Percentiles rank a stretch among this genome's conserved stretches.
Conservation (phyloP, 2,113 vertebrate species). For the Paramormyrops kingsleyae region DNA sequence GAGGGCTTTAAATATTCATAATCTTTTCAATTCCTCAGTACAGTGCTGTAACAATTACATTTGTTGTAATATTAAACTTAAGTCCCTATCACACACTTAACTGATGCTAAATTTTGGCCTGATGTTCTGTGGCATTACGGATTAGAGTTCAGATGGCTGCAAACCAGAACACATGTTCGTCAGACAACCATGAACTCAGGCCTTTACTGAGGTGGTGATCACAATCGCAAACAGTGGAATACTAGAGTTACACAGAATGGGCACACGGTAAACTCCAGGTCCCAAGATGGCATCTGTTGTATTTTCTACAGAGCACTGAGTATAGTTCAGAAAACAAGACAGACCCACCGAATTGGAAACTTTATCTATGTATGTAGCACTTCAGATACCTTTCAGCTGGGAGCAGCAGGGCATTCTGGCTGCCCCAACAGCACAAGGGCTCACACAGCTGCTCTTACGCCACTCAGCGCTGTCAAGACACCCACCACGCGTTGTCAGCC, state of each 20-base stretch:
- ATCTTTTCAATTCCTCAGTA: not conserved
- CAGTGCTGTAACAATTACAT: not conserved
- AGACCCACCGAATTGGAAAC: not conserved
- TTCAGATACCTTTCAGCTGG: not conserved
- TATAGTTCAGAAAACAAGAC: not conserved
- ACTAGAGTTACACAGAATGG: not conserved
- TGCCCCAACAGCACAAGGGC: not conserved
- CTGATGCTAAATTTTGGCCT: not conserved
- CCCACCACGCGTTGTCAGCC: not conserved
- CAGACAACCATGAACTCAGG: not conserved
- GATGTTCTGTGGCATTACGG: not conserved
- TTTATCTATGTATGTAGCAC: not conserved
- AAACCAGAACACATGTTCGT: not conserved
- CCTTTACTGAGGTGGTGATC: not conserved
- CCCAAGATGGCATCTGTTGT: not conserved
- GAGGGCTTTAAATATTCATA: not conserved
- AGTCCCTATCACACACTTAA: not conserved
- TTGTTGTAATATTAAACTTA: not conserved
- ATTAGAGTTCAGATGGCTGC: not conserved
- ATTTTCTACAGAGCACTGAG: not conserved
- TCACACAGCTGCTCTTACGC: not conserved
- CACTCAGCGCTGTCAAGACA: not conserved
- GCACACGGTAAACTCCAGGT: not conserved
- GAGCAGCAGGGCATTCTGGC: not conserved
- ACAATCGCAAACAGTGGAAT: not conserved